Evolutionary conservation across 2,113 vertebrate genomes (phyloP).

Genomic region (Clinocottus analis): DNA sequence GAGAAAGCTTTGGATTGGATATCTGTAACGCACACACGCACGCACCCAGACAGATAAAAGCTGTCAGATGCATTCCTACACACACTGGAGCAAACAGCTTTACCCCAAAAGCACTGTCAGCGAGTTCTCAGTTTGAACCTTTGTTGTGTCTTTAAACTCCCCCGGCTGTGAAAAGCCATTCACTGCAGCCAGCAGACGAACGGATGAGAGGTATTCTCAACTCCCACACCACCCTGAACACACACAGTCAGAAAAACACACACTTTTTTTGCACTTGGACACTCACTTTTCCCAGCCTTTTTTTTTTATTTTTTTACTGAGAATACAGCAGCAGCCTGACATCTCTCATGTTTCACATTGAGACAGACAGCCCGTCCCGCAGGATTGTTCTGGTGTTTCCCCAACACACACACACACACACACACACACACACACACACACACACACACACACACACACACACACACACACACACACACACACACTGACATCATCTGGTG

Average conservation of each 20-base stretch:
- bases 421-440: not conserved
- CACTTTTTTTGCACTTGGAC: conserved; percentile 15
- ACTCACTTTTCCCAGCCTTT: conserved; percentile 56
- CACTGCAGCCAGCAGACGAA: conserved; percentile 38
- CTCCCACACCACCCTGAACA: conserved; percentile 37
- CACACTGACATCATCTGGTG: conserved; percentile 53
- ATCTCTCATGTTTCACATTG: conserved; percentile 63
- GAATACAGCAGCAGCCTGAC: conserved; percentile 49
- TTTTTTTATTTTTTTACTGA: too few species aligned
- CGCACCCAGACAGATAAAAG: not conserved
- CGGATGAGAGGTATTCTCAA: conserved; percentile 51
- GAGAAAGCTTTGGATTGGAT: not conserved
- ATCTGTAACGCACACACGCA: not conserved
- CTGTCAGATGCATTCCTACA: not conserved
- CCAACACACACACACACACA: not conserved
- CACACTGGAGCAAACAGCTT: not conserved
- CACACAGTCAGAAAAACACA: conserved; percentile 30
- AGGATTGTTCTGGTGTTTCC: conserved; percentile 61
- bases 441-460: too few species aligned
- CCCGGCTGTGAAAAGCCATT: conserved; percentile 23
- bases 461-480: conserved; percentile 4
- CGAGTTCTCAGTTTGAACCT: conserved; percentile 43
- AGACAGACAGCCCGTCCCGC: conserved; percentile 60
- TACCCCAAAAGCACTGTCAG: conserved; percentile 26
- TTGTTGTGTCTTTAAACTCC: conserved; percentile 56